Base-by-base conservation (phyloP, 92 coral and sea anemone genomes). In the Meandrina meandrites region DNA sequence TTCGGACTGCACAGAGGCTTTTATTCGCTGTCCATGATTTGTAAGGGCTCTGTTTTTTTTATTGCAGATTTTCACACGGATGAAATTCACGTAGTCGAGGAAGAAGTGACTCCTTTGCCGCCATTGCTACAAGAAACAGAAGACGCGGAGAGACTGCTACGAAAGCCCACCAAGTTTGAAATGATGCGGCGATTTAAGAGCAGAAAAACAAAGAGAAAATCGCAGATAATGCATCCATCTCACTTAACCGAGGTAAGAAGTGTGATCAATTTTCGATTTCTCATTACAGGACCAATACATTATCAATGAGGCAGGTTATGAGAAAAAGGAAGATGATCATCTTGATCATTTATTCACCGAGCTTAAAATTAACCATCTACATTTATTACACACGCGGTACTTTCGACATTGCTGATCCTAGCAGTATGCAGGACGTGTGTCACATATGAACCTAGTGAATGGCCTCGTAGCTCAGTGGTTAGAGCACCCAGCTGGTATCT, bases 141-240 rank as follows among this genome's bases (percentile, higher is more conserved):
- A 9, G 81, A 80, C 9, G 85, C 93, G 0, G 98, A 94, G 62
- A 89, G 86, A 78, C 86, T 89, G 32, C 90, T 93, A 70, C 90
- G 92, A 51, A 91, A 88, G 47, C 98, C 98, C 2, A 89, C 95
- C n/a, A 93, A 88, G 87, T 91, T 94, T 85, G 98, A 94, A 92
- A 93, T 94, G 82, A 87, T 93, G 71, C 91, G 92, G 51, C 85
- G 98, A 82, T 94, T 94, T 85, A 91, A 90, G 75, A 92, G 96
- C 80, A 86, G 84, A 76, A 93, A 64, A 81, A 86, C 76, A 22
- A 86, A 90, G 36, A 64, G 86, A 32, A 83, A 86, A 60, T 91
- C 96, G 5, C 86, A 53, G 22, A 89, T 89, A 48, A 48, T 92
- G 27, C 89, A 90, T 66, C 95, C 98, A 1, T 91, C 98, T 4